Conservation (phyloP, 2,888 invertebrate genomes). For the Aelia acuminata region DNA sequence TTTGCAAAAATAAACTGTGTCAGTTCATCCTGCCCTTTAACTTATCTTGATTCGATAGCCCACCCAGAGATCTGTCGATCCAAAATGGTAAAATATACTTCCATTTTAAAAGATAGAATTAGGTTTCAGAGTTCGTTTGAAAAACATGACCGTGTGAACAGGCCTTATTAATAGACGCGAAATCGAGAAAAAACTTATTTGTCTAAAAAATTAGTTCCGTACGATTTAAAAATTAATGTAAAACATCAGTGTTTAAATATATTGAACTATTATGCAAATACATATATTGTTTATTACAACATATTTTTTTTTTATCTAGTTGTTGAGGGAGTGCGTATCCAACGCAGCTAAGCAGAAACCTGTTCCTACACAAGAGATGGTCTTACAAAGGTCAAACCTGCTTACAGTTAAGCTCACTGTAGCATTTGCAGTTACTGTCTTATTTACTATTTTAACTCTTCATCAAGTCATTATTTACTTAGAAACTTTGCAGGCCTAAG, state of each 20-base stretch:
- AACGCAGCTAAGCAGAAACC: neutral
- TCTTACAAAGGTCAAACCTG: conserved; percentile 12
- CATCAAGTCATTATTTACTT: too few species aligned
- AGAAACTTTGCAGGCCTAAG: too few species aligned
- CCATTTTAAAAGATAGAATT: too few species aligned
- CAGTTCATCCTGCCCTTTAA: neutral
- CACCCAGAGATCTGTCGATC: neutral
- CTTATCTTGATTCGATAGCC: neutral
- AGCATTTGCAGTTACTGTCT: neutral
- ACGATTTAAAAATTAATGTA: too few species aligned
- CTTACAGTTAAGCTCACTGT: conserved; percentile 16
- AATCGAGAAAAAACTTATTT: too few species aligned
- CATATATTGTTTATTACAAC: neutral
- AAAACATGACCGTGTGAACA: too few species aligned
- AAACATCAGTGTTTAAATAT: too few species aligned
- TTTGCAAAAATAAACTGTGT: neutral
- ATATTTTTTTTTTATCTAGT: neutral
- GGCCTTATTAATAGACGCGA: too few species aligned
- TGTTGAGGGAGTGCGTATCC: neutral
- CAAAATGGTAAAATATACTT: neutral
- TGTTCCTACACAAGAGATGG: neutral
- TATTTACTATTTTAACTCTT: too few species aligned
- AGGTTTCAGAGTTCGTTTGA: too few species aligned
- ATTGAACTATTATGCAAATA: neutral
- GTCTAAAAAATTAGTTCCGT: too few species aligned